phyloP scores from a whole-genome alignment of 2,888 invertebrate species.

The Danaus chrysippus region DNA sequence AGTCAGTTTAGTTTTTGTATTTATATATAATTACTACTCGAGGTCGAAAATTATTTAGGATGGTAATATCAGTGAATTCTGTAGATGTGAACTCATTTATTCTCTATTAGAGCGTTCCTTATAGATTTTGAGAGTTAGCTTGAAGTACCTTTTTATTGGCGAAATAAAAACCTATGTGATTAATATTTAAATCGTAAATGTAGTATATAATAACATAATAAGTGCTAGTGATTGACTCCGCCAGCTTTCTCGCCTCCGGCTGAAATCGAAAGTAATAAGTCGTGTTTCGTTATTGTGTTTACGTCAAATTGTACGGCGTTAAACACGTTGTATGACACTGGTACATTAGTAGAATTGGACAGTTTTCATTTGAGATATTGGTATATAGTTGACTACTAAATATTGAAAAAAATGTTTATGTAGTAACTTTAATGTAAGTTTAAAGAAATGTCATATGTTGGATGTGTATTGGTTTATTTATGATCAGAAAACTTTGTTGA shows the following conservation, averaged over 20 bases:
- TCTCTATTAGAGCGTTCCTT: neutral
- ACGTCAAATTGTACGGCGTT: constrained; percentile 18
- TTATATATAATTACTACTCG: no score
- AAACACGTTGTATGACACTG: constrained; percentile 14
- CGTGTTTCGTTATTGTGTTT: constrained; percentile 24
- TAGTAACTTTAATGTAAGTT: no score
- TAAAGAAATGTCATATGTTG: no score
- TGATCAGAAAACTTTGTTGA: no score
- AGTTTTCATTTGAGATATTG: neutral
- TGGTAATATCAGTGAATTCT: no score
- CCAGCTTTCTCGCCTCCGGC: constrained; percentile 35
- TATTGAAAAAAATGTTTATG: no score
- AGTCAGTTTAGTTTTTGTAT: no score
- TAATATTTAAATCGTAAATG: constrained; percentile 4
- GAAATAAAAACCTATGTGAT: neutral
- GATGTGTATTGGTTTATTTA: no score
- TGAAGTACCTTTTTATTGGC: neutral
- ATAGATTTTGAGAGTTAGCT: neutral
- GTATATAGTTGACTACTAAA: neutral
- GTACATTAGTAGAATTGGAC: neutral
- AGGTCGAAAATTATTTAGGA: no score
- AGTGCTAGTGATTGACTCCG: constrained; percentile 19
- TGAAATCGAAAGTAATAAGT: constrained; percentile 37
- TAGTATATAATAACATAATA: neutral
- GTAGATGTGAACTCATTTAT: no score